Percentiles rank a stretch among this genome's conserved stretches.
Conservation (phyloP, 2,113 vertebrate species). For the Peromyscus leucopus region DNA sequence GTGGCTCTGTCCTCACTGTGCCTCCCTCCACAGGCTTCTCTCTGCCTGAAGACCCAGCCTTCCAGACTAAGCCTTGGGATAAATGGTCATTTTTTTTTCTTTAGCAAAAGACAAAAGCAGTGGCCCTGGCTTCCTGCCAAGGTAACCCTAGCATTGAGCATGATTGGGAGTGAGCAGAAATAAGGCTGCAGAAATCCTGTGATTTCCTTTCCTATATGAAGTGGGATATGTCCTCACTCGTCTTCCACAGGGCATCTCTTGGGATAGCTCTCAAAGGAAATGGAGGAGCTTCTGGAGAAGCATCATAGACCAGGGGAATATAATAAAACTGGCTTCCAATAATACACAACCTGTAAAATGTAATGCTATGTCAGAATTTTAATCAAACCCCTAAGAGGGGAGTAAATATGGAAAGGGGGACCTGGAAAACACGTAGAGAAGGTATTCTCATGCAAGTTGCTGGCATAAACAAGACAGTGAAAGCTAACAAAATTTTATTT, state of each 20-base stretch:
- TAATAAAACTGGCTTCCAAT: not conserved
- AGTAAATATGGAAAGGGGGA: not conserved
- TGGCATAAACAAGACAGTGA: not conserved
- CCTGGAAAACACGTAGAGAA: not conserved
- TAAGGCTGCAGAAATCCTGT: conserved; percentile 3
- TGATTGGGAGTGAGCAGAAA: conserved; percentile 18
- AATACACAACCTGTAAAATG: not conserved
- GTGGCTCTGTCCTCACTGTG: not conserved
- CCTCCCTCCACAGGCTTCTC: not conserved
- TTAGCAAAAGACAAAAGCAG: not conserved
- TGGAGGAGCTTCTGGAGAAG: not conserved
- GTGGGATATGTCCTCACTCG: not conserved
- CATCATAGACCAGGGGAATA: not conserved
- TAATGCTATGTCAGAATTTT: not conserved
- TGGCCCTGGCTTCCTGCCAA: not conserved
- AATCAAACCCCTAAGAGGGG: conserved; percentile 29
- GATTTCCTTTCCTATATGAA: not conserved
- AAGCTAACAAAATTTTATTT: conserved; percentile 31
- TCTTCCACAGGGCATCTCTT: not conserved
- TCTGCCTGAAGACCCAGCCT: conserved; percentile 13
- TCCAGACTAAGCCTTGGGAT: not conserved
- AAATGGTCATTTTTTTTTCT: not conserved
- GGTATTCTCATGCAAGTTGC: not conserved
- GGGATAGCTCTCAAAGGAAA: not conserved
- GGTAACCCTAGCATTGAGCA: not conserved